These are phyloP conservation scores for Pheosia gnoma DNA, from an alignment of 2,888 invertebrate species.

Conservation along the genomic window DNA sequence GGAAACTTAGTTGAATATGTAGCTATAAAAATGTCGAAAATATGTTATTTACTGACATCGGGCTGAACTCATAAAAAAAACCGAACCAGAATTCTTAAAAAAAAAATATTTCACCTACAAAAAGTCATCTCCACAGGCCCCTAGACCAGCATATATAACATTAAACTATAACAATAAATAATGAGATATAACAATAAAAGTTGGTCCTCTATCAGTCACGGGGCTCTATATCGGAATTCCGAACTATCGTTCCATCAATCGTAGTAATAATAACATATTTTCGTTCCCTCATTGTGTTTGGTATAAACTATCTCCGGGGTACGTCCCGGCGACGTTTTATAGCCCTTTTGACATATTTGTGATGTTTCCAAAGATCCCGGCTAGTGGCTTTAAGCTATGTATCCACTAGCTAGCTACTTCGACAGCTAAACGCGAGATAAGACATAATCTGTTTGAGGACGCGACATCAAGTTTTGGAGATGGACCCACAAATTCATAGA, in stretches of 20 bases:
- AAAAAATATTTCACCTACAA: not conserved
- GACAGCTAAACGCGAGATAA: too few relatives aligned
- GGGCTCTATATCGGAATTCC: conserved; percentile 31
- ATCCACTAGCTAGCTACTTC: not conserved
- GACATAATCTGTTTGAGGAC: too few relatives aligned
- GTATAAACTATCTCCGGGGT: conserved; percentile 73
- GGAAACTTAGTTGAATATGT: not conserved
- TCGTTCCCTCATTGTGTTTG: conserved; percentile 64
- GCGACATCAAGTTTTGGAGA: too few relatives aligned
- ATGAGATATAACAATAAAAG: conserved; percentile 35
- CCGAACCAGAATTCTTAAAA: not conserved
- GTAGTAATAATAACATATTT: conserved; percentile 54
- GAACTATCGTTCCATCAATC: conserved; percentile 56
- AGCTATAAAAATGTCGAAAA: not conserved
- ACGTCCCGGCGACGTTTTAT: conserved; percentile 69
- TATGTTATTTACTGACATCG: not conserved
- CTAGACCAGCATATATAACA: conserved; percentile 30
- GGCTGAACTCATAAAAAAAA: not conserved
- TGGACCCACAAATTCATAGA: too few relatives aligned
- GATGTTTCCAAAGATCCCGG: conserved; percentile 68
- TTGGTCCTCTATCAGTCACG: conserved; percentile 38
- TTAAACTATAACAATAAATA: conserved; percentile 42
- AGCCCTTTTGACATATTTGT: conserved; percentile 80
- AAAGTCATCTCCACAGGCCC: not conserved
- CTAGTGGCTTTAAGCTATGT: conserved; percentile 22